These are phyloP conservation scores for Pseudobourletiella spinata DNA, from an alignment of 1,140 invertebrate species.

Conservation along the genomic window DNA sequence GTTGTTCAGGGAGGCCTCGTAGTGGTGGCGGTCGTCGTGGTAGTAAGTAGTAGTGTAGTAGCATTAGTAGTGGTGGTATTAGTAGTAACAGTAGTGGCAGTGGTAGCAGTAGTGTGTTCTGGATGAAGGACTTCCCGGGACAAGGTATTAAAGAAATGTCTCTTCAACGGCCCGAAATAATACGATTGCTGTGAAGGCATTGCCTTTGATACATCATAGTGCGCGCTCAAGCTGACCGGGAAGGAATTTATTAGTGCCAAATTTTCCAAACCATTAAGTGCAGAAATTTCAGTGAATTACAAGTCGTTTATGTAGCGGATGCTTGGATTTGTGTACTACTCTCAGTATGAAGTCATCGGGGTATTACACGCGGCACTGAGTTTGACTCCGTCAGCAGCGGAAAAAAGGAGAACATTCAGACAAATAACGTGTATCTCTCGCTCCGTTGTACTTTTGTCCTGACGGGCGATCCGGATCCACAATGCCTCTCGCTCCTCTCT, in stretches of 20 bases:
- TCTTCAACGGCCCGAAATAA: conserved; percentile 27
- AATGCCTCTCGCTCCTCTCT: too few relatives aligned
- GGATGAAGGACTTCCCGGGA: conserved; percentile 6
- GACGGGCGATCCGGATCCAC: too few relatives aligned
- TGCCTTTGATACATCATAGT: background rate
- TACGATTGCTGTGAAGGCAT: conserved; percentile 21
- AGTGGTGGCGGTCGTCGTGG: too few relatives aligned
- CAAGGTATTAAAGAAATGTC: conserved; percentile 24
- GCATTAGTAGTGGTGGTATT: too few relatives aligned
- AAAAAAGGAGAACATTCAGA: background rate
- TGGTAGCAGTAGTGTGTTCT: conserved; percentile 10
- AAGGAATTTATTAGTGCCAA: conserved; percentile 39
- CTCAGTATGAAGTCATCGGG: conserved; percentile 31
- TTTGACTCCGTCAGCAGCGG: conserved; percentile 36
- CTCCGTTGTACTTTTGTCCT: background rate
- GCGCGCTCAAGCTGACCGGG: conserved; percentile 22
- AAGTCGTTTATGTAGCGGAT: conserved; percentile 37
- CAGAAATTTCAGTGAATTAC: conserved; percentile 38
- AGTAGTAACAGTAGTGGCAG: too few relatives aligned
- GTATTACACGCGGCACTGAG: conserved; percentile 37
- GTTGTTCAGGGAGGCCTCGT: too few relatives aligned
- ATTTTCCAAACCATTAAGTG: conserved; percentile 39
- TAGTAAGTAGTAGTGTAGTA: too few relatives aligned
- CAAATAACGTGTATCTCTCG: background rate
- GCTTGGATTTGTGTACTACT: conserved; percentile 33